Evolutionary conservation across 1,140 invertebrate species (phyloP).

Genomic region (Rhagoletis pomonella): DNA sequence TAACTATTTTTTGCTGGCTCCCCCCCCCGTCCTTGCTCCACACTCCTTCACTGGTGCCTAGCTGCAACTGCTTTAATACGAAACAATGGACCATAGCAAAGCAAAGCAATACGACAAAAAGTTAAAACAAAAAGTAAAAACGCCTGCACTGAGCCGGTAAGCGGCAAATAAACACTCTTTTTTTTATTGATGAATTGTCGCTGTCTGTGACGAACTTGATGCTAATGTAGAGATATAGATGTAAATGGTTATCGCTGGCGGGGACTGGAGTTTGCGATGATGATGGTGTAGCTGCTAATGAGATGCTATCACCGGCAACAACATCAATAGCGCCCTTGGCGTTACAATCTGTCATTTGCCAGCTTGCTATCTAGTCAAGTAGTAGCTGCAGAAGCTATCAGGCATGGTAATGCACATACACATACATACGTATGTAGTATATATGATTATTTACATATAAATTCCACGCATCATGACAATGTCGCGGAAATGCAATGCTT

Average conservation of each 20-base stretch:
- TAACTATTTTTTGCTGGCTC: background rate
- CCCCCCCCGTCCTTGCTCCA: background rate
- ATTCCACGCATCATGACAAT: background rate
- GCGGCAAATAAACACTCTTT: background rate
- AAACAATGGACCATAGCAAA: background rate
- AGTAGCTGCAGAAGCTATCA: background rate
- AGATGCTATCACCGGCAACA: background rate
- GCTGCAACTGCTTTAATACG: background rate
- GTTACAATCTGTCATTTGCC: background rate
- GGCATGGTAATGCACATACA: background rate
- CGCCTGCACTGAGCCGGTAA: background rate
- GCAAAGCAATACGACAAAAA: background rate
- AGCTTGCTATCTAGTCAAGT: background rate
- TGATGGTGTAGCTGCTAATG: conserved; percentile 16
- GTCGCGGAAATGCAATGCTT: background rate
- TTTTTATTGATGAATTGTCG: conserved; percentile 27
- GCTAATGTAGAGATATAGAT: background rate
- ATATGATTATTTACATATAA: background rate
- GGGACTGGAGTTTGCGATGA: background rate
- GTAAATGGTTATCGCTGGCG: background rate
- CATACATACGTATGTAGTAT: too few species aligned
- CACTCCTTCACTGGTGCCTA: background rate
- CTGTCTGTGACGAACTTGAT: conserved; percentile 16
- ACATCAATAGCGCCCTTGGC: background rate
- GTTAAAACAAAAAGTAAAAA: background rate